Conservation (phyloP, 2,888 invertebrate species). For the Eretmocerus hayati region DNA sequence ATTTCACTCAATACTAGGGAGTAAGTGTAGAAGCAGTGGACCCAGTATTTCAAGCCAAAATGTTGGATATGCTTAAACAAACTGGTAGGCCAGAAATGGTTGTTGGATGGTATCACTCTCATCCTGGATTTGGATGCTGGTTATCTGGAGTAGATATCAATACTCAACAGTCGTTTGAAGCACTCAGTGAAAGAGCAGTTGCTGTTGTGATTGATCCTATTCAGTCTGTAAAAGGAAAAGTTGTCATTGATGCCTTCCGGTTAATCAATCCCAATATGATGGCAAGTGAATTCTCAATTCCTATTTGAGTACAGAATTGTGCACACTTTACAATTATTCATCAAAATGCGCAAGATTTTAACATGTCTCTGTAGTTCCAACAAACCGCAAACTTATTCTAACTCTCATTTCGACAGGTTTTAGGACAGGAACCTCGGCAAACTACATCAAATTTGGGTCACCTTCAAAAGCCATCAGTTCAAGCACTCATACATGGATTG, state of each 20-base stretch:
- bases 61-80: constrained; percentile 97
- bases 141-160: constrained; percentile 98
- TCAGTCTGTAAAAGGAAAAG: constrained; percentile 98
- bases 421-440: constrained; percentile 97
- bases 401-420: too few species aligned
- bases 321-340: too few species aligned
- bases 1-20: constrained; percentile 55
- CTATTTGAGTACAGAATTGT: too few species aligned
- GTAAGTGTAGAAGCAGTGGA: constrained; percentile 99
- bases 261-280: constrained; percentile 99
- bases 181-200: constrained; percentile 94
- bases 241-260: constrained; percentile 99
- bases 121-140: constrained; percentile 99
- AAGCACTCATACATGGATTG: constrained; percentile 96
- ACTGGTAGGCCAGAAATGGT: constrained; percentile 99
- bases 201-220: constrained; percentile 99
- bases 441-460: constrained; percentile 99
- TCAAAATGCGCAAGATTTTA: too few species aligned
- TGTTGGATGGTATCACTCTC: constrained; percentile 97
- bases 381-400: too few species aligned
- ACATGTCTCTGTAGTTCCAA: too few species aligned
- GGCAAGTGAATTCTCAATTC: constrained; percentile 51
- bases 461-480: constrained; percentile 96
- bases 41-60: constrained; percentile 99
- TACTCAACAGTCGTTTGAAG: constrained; percentile 99